A percentile compares a stretch with the other conserved stretches of the same genome.
phyloP scores from a whole-genome alignment of 2,888 invertebrate genomes.

The Malthinus seriepunctatus region DNA sequence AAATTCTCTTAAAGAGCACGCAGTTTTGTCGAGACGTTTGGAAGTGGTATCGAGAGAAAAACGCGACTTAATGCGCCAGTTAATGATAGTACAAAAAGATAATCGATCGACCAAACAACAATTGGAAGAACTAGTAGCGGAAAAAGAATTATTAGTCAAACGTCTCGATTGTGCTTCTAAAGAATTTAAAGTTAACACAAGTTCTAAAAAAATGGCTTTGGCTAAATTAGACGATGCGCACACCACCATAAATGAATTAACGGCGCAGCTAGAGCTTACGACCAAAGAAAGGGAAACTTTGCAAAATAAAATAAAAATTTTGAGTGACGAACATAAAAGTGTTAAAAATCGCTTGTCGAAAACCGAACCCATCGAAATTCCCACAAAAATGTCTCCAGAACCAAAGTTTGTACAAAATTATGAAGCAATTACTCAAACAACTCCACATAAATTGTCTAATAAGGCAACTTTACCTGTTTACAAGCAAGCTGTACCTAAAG shows the following conservation, averaged over 20 bases:
- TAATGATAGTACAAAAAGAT: slow-evolving; percentile 42
- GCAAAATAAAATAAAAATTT: slow-evolving; percentile 41
- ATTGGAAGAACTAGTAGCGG: slow-evolving; percentile 45
- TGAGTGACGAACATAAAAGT: slow-evolving; percentile 43
- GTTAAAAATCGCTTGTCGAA: slow-evolving; percentile 37
- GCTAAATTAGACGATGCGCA: slow-evolving; percentile 45
- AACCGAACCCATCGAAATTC: background rate
- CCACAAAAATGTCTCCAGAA: no score
- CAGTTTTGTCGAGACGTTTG: slow-evolving; percentile 42
- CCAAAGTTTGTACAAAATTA: background rate
- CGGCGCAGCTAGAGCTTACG: slow-evolving; percentile 39
- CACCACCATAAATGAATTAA: slow-evolving; percentile 34
- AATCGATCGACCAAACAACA: slow-evolving; percentile 46
- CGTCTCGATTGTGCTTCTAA: slow-evolving; percentile 46
- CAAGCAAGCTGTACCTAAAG: background rate
- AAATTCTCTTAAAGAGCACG: slow-evolving; percentile 44
- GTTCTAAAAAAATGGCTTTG: slow-evolving; percentile 45
- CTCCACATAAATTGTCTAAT: no score
- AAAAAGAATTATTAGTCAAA: slow-evolving; percentile 42
- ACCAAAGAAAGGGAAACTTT: slow-evolving; percentile 43
- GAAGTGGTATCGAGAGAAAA: slow-evolving; percentile 44
- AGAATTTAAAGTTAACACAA: slow-evolving; percentile 46
- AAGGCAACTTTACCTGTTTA: background rate
- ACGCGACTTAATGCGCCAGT: slow-evolving; percentile 41
- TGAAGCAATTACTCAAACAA: no score